Evolutionary conservation across 37 sponge, comb jelly and placozoan genomes (phyloP), one percentile per base, ranked within the genome.

Genomic region (Spongia lamella): DNA sequence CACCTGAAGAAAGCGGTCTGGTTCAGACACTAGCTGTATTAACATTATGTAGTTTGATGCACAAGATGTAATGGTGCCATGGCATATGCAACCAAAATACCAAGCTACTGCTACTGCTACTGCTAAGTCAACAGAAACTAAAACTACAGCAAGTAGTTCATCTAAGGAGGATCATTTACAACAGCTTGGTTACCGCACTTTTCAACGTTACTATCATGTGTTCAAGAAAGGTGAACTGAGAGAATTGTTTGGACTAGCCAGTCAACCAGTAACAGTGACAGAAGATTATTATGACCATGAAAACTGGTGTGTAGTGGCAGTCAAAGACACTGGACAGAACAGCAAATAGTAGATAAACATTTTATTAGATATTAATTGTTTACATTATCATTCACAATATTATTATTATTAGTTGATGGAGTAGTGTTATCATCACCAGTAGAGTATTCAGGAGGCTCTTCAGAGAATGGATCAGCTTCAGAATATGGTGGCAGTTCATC

Each of bases 11-110:
- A 52, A 52, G 16, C 19, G 17, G 15, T 52, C 17, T 52, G 15
- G 15, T 20, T 52, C n/a, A n/a, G 24, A 13, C n/a, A 20, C 13
- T 19, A 61, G 15, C 13, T 61, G 13, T 24, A 24, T 22, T 19
- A 61, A 21, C 26, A 20, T 22, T n/a, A 1, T 47, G 16, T 32
- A 84, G 86, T 91, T 94, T 63, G 56, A 75, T 9, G 47, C 26
- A 0, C 96, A 96, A 56, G 96, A 96, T 68, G 93, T 96, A 40
- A 74, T 96, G 86, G 96, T 96, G 3, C 94, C 94, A 15, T 96
- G 96, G 96, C 94, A 92, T 34, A 55, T 91, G 5, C 91, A 91
- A 54, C 78, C 91, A 0, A 77, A 78, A 55, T 90, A 82, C 65
- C 38, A 61, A 38, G 38, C 1, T 7, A 1, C 57, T 6, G 17